Evolutionary conservation across 2,797 vertebrate species (phyloP), one percentile per base, ranked within the genome.

Genomic region (Schizothorax lantsangensis): DNA sequence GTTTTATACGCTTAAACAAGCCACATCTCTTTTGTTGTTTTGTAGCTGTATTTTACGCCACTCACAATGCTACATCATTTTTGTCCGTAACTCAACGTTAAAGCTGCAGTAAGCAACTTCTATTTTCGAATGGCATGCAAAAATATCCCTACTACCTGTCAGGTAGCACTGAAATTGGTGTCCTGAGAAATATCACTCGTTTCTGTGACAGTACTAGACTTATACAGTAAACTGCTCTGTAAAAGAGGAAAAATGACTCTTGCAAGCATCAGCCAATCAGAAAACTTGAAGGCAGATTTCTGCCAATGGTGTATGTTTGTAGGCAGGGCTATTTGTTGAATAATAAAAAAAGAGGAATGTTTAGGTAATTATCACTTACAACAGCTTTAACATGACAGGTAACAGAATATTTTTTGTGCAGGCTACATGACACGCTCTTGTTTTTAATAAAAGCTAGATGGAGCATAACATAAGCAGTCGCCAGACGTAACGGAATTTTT

Each of bases 161-260:
- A 54, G 33, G 33, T 54, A 54, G 17, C 30, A 17, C 36, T 40
- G 33, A 79, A 57, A 52, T 49, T 11, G 2, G 40, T 26, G 23
- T 73, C 40, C 23, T 26, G 40, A 72, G 71, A 73, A 74, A 45
- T 17, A 49, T 47, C 72, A 30, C 3, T 74, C 15, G 43, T 49
- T 49, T 74, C 43, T 74, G 40, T 74, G n/a, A 74, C 45, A 75
- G 43, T 45, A 47, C n/a, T 49, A 75, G n/a, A 75, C n/a, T 30
- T 75, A 45, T 49, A 26, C 43, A 45, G 43, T 33, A 45, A 15
- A 26, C 23, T 3, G 14, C 72, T 49, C 15, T 47, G 7, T 30
- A 26, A 74, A 49, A 30, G 49, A 10, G 6, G 2, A 49, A 30
- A 17, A 14, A 47, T 30, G 10, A 33, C n/a, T 0, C 45, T 30